Base-by-base conservation (phyloP, 1,140 invertebrate species). In the Dinothrombium tinctorium region DNA sequence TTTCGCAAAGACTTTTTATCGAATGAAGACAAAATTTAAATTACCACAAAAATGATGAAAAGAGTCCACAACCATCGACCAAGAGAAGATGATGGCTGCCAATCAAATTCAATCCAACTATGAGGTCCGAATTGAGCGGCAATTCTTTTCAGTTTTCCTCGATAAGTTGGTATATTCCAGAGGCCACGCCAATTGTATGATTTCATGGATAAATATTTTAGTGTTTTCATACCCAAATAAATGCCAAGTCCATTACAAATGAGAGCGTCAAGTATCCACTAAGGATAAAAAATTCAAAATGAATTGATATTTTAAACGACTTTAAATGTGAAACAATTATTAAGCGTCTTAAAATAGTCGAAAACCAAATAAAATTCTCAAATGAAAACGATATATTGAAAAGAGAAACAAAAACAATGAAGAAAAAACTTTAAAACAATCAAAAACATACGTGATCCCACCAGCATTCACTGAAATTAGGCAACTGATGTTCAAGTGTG, bases 231-330 rank as follows among this genome's bases (percentile, higher is more conserved):
- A 12, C 69, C 69, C 23, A 67, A 51, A 49, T 62, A 66, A 41
- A 70, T 70, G 22, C 69, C 69, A 3, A 64, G 46, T 21, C 65
- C 62, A 58, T 71, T 71, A 51, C 68, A 70, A 12, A 71, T 47
- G 17, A 70, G 43, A 37, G 63, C 64, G 59, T 71, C 69, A 61
- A 71, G 59, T 22, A 71, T 63, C 68, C 67, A 71, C 64, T 66
- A 48, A 40, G 54, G 45, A 40, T 33, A 23, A 36, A 12, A 21
- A 31, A 33, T 25, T 38, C 41, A 37, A 43, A n/a, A n/a, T n/a
- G n/a, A n/a, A n/a, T n/a, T 24, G 9, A 20, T 7, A 35, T n/a
- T 23, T 21, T 15, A 47, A 33, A 21, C 14, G 12, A 28, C 25
- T 15, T 47, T n/a, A 11, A 41, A 20, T 39, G 4, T 9, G 28